A percentile compares a stretch with the other conserved stretches of the same genome.
Conservation (phyloP, 2,888 invertebrate genomes). For the Machimus rusticus region DNA sequence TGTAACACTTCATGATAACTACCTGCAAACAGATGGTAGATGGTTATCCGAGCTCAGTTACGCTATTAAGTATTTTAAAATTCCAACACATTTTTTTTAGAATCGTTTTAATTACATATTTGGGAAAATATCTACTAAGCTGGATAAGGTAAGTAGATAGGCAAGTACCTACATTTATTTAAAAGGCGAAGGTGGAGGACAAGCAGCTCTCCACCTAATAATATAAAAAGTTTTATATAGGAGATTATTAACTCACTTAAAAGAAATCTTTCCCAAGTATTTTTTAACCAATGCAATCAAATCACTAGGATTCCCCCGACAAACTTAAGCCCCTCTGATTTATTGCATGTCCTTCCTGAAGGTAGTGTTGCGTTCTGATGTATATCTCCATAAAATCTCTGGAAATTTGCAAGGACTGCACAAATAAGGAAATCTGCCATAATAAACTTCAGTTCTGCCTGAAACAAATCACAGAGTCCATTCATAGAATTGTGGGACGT, state of each 20-base stretch:
- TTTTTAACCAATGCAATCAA: not conserved
- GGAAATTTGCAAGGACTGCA: slow-evolving; percentile 20
- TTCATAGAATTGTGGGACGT: slow-evolving; percentile 1
- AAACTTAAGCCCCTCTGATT: not conserved
- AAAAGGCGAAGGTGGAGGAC: not conserved
- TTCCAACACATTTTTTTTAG: not conserved
- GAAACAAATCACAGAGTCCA: slow-evolving; percentile 18
- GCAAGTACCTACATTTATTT: not conserved
- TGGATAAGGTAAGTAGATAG: not conserved
- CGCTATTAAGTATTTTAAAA: not conserved
- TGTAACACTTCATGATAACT: not conserved
- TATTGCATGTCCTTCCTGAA: slow-evolving; percentile 1
- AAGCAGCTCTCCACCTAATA: too few species aligned
- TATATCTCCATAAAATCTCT: slow-evolving; percentile 21
- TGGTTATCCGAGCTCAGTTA: not conserved
- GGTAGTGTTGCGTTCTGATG: not conserved
- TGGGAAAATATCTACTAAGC: not conserved
- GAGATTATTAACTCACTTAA: not conserved
- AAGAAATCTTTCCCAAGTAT: not conserved
- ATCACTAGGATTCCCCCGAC: not conserved
- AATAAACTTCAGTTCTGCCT: slow-evolving; percentile 8
- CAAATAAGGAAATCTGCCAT: slow-evolving; percentile 13
- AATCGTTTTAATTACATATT: not conserved
- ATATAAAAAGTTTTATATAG: not conserved
- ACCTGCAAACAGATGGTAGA: not conserved